Conservation (phyloP, 2,113 vertebrate genomes). For the Tautogolabrus adspersus region DNA sequence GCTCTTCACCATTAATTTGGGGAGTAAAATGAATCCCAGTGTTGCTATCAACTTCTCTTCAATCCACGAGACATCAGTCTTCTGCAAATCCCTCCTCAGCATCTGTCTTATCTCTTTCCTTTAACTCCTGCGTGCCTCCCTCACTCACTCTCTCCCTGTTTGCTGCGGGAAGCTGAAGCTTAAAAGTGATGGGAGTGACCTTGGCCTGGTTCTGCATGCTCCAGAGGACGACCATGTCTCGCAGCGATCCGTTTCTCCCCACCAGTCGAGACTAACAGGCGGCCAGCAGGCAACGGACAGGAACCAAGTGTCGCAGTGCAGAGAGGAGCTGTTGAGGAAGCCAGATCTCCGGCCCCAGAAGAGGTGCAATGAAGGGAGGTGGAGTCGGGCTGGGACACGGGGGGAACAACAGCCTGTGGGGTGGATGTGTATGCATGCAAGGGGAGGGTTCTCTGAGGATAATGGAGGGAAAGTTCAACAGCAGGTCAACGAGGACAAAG, state of each 20-base stretch:
- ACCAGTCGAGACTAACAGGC: conserved; percentile 71
- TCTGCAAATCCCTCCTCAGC: neutral
- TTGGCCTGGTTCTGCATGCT: conserved; percentile 75
- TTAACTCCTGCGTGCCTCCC: conserved; percentile 41
- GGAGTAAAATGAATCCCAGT: conserved; percentile 58
- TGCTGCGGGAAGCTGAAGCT: conserved; percentile 51
- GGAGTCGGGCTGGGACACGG: conserved; percentile 11
- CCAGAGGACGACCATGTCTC: conserved; percentile 68
- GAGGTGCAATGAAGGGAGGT: conserved; percentile 36
- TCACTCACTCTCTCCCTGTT: conserved; percentile 31
- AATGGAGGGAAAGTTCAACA: conserved; percentile 57
- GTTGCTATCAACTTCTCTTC: conserved; percentile 38
- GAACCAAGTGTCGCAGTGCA: conserved; percentile 75
- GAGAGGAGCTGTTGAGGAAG: conserved; percentile 62
- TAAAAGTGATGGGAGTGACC: conserved; percentile 72
- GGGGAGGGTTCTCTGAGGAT: conserved; percentile 34
- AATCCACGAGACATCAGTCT: neutral
- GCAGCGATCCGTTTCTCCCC: conserved; percentile 63
- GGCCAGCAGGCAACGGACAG: conserved; percentile 57
- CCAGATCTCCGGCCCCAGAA: conserved; percentile 46
- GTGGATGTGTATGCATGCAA: conserved; percentile 17
- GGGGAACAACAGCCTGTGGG: conserved; percentile 40
- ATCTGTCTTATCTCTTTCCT: conserved; percentile 28
- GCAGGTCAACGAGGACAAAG: conserved; percentile 61
- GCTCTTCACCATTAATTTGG: conserved; percentile 59